phyloP scores from a whole-genome alignment of 2,797 vertebrate genomes.

The Poecile montanus region DNA sequence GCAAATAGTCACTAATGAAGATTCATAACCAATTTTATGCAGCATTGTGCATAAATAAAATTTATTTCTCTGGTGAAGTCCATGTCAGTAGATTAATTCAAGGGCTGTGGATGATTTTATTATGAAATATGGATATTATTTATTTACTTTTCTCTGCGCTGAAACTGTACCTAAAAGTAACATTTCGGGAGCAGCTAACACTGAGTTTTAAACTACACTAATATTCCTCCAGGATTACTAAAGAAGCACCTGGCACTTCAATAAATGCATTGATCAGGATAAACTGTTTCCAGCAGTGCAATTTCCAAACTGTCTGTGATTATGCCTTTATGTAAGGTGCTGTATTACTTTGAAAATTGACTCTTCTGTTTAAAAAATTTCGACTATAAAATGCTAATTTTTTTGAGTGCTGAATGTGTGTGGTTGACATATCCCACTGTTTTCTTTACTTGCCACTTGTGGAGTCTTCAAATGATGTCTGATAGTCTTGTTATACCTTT shows the following conservation, averaged over 20 bases:
- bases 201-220: background rate
- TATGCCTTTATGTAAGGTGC: background rate
- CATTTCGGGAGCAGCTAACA: background rate
- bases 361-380: background rate
- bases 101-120: background rate
- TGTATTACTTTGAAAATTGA: constrained; percentile 8
- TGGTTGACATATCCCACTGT: background rate
- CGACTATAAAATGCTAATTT: background rate
- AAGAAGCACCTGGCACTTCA: constrained; percentile 49
- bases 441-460: background rate
- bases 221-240: background rate
- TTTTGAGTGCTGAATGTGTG: background rate
- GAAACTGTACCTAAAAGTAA: background rate
- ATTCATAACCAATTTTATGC: constrained; percentile 2
- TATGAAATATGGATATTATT: background rate
- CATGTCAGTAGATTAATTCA: background rate
- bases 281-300: background rate
- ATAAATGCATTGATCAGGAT: constrained; percentile 24
- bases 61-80: background rate
- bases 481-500: background rate
- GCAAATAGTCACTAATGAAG: constrained; percentile 23
- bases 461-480: background rate
- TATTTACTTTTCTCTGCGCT: background rate
- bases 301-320: background rate
- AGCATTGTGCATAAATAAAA: background rate